These are phyloP conservation scores for Noctilio leporinus DNA, from an alignment of 2,113 vertebrate genomes.

Conservation along the genomic window DNA sequence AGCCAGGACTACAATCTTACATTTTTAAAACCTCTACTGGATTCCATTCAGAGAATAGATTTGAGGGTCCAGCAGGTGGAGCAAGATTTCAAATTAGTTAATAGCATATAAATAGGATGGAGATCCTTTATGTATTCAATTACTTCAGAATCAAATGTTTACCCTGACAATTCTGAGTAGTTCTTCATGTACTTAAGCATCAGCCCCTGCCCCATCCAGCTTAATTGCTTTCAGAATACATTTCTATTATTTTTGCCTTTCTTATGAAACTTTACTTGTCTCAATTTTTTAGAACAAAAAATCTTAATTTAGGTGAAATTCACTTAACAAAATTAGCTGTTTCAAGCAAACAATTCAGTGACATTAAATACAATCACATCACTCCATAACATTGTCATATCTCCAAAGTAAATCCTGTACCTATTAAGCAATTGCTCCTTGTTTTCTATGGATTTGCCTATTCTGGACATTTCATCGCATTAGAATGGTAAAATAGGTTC, in stretches of 20 bases:
- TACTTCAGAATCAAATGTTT: not conserved
- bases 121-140: not conserved
- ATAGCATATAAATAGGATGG: not conserved
- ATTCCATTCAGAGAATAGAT: not conserved
- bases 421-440: not conserved
- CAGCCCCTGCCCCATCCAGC: not conserved
- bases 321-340: not conserved
- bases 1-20: too few relatives aligned
- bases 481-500: not conserved
- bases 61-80: not conserved
- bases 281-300: not conserved
- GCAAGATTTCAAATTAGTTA: not conserved
- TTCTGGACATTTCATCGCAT: not conserved
- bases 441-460: not conserved
- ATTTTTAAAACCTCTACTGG: not conserved
- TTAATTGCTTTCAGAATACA: not conserved
- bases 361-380: not conserved
- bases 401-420: not conserved
- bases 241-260: not conserved
- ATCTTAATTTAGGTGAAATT: not conserved
- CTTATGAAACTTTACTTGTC: not conserved
- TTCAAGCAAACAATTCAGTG: not conserved
- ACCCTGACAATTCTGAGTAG: not conserved
- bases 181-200: not conserved
- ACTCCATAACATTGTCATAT: not conserved